phyloP scores from a whole-genome alignment of 2,113 vertebrate species.

The Hassar affinis region DNA sequence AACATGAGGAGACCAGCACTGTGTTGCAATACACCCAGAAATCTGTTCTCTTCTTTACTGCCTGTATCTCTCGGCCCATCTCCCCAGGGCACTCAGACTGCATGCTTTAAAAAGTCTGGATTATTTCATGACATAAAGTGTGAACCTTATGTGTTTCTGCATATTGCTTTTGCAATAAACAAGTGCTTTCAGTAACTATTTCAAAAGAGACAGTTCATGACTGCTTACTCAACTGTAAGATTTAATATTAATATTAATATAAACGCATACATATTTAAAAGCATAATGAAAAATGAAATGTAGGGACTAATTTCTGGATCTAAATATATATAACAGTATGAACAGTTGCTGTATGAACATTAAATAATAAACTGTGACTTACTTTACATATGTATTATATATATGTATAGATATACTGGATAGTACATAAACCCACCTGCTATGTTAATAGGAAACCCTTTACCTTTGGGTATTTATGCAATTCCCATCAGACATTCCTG shows the following conservation, averaged over 20 bases:
- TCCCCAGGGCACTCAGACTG: constrained; percentile 1
- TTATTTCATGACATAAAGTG: constrained; percentile 22
- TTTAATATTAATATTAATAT: neutral
- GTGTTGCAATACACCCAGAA: constrained; percentile 40
- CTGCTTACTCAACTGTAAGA: constrained; percentile 45
- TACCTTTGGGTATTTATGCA: neutral
- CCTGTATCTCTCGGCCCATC: neutral
- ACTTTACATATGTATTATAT: neutral
- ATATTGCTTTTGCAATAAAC: constrained; percentile 32
- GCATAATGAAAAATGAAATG: neutral
- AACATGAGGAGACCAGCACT: constrained; percentile 29
- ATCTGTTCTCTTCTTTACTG: constrained; percentile 17
- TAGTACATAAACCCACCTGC: neutral
- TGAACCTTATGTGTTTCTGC: neutral
- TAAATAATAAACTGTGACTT: neutral
- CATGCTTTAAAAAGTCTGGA: constrained; percentile 22
- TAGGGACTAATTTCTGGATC: neutral
- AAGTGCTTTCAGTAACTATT: constrained; percentile 25
- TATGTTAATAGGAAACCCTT: neutral
- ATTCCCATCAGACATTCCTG: neutral
- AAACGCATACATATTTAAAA: neutral
- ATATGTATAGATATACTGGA: neutral
- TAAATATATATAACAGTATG: neutral
- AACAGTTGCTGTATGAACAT: neutral
- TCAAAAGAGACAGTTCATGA: constrained; percentile 42